Evolutionary conservation across 2,888 invertebrate genomes (phyloP).

Genomic region (Thecophora atra): DNA sequence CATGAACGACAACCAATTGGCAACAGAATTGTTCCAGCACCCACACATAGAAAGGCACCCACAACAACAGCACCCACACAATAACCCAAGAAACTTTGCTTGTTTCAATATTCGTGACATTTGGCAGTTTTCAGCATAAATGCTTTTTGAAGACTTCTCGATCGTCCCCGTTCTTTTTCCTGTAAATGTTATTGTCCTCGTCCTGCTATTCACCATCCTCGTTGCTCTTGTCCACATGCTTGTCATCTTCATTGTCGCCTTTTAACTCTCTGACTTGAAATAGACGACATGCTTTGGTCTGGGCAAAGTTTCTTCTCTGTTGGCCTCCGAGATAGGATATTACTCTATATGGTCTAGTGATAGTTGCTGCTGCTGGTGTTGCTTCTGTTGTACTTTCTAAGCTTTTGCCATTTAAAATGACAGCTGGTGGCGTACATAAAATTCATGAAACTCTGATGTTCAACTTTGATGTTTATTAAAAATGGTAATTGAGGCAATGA

Average conservation of each 20-base stretch:
- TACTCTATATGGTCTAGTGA: not conserved
- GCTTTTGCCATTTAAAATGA: not conserved
- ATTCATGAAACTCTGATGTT: not conserved
- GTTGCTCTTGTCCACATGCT: not conserved
- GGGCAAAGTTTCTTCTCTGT: not conserved
- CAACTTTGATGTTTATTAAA: not conserved
- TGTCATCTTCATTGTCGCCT: not conserved
- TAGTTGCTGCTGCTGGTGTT: not conserved
- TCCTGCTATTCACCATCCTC: not conserved
- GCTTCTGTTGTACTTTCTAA: not conserved
- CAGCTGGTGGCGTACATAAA: conserved; percentile 2
- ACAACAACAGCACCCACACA: too few species aligned
- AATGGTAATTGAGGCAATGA: not conserved
- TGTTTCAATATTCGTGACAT: too few species aligned
- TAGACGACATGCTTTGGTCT: not conserved
- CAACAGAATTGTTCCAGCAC: too few species aligned
- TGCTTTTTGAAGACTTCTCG: not conserved
- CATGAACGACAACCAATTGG: too few species aligned
- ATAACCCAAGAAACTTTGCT: too few species aligned
- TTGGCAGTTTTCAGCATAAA: too few species aligned
- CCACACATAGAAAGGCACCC: too few species aligned
- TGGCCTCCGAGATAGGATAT: not conserved
- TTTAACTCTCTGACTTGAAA: not conserved
- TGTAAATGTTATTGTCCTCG: not conserved
- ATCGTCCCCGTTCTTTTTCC: not conserved